Conservation (phyloP, 35 echinoderm and acorn worm species). For the Amphiura filiformis region DNA sequence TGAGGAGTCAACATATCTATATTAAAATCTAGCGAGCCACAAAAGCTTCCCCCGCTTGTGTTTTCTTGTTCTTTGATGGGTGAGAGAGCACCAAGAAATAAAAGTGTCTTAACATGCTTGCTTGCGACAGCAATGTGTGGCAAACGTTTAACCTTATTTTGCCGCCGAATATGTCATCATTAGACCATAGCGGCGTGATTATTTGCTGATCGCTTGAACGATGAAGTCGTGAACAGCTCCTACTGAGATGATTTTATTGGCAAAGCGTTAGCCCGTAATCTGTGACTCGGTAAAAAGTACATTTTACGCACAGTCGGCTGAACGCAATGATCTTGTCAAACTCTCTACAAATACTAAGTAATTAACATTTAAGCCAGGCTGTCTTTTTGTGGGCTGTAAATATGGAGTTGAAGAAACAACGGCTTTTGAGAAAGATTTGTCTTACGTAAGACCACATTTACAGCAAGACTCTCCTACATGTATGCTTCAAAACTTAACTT, state of each 20-base stretch:
- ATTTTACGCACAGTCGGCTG: background rate
- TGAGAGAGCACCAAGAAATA: no score
- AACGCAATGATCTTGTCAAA: background rate
- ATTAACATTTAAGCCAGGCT: background rate
- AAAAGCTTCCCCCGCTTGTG: background rate
- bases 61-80: background rate
- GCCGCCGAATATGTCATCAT: background rate
- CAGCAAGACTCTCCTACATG: no score
- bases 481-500: no score
- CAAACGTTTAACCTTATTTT: background rate
- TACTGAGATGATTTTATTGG: background rate
- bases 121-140: no score
- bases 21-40: background rate
- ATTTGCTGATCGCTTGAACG: background rate
- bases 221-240: background rate
- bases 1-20: background rate
- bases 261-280: background rate
- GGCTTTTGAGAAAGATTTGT: no score
- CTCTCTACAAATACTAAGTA: background rate
- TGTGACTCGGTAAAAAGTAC: background rate
- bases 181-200: background rate
- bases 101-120: no score
- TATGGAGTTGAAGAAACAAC: no score
- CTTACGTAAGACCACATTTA: no score
- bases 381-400: no score